These are phyloP conservation scores for Ectemnius cavifrons DNA, from an alignment of 2,888 invertebrate genomes.

Conservation along the genomic window DNA sequence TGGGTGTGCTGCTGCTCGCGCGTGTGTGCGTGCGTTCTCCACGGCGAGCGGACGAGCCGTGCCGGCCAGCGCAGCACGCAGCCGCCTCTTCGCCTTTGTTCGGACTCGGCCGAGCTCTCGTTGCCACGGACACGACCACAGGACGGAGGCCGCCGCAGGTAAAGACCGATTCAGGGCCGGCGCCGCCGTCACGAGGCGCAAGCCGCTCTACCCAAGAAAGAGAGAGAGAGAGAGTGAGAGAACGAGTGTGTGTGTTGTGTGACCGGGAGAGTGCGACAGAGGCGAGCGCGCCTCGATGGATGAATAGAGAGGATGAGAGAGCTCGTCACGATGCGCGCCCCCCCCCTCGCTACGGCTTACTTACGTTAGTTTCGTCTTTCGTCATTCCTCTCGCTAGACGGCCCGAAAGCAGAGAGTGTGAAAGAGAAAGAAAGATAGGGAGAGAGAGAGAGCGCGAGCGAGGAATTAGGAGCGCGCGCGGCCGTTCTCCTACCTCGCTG, in stretches of 20 bases:
- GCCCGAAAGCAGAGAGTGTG: slow-evolving; percentile 5
- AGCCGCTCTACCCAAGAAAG: slow-evolving; percentile 25
- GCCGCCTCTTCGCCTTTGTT: slow-evolving; percentile 57
- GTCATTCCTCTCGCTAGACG: slow-evolving; percentile 38
- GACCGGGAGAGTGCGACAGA: slow-evolving; percentile 24
- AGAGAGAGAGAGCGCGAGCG: slow-evolving; percentile 33
- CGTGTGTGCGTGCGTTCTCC: too few relatives aligned
- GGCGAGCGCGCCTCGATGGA: neutral
- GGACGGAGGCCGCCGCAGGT: slow-evolving; percentile 54
- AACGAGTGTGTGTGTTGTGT: neutral
- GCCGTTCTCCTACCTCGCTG: slow-evolving; percentile 46
- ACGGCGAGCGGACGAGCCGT: slow-evolving; percentile 10
- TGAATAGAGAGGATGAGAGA: slow-evolving; percentile 10
- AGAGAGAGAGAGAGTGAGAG: slow-evolving; percentile 17
- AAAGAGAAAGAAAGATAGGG: slow-evolving; percentile 3
- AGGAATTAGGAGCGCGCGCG: slow-evolving; percentile 26
- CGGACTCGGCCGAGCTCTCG: slow-evolving; percentile 52
- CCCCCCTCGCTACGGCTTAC: slow-evolving; percentile 11
- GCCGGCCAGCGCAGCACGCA: slow-evolving; percentile 32
- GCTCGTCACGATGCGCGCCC: neutral
- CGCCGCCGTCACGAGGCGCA: slow-evolving; percentile 38
- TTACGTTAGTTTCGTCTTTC: slow-evolving; percentile 32
- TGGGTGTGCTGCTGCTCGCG: too few relatives aligned
- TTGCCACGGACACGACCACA: slow-evolving; percentile 53
- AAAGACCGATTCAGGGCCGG: slow-evolving; percentile 51